phyloP scores from a whole-genome alignment of 2,113 vertebrate genomes.

The Malurus elegans region DNA sequence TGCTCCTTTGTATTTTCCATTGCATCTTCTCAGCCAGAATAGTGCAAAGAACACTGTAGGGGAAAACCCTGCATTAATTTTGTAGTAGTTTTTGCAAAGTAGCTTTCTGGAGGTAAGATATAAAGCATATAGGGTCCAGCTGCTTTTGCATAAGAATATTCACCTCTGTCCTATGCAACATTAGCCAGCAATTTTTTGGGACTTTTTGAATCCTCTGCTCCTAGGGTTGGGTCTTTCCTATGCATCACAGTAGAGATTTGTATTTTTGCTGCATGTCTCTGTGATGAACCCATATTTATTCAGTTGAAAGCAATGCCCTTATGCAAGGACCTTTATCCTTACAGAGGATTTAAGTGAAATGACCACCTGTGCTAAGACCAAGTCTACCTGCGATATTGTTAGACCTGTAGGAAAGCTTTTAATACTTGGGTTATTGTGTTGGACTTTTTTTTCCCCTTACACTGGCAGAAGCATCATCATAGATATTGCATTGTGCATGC shows the following conservation, averaged over 20 bases:
- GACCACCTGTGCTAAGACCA: not conserved
- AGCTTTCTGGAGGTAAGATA: not conserved
- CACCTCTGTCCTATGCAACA: not conserved
- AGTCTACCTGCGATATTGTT: not conserved
- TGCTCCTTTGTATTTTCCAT: not conserved
- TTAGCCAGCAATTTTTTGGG: not conserved
- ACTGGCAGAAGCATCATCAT: not conserved
- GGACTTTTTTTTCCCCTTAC: not conserved
- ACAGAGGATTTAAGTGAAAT: not conserved
- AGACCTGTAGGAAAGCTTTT: not conserved
- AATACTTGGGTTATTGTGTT: not conserved
- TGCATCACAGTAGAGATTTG: not conserved
- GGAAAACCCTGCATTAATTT: not conserved
- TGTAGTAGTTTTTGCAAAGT: not conserved
- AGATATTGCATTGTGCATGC: not conserved
- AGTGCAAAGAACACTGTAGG: not conserved
- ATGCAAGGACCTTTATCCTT: not conserved
- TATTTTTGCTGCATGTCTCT: not conserved
- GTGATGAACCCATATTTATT: not conserved
- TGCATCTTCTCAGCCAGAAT: not conserved
- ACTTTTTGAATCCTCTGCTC: not conserved
- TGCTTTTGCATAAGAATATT: not conserved
- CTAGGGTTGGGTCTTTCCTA: not conserved
- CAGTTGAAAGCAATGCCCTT: not conserved
- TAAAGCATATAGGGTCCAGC: not conserved